Conservation (phyloP, 2,113 vertebrate genomes). For the zebrafish (Danio rerio) region GRCz12tu NC_133199.1:6075501-6076000, state of each 20-base stretch:
- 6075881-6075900: background rate
- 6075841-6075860: constrained; percentile 4
- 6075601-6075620: constrained; percentile 38
- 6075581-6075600: constrained; percentile 23
- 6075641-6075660: constrained; percentile 21
- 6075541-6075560: constrained; percentile 63
- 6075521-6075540: constrained; percentile 60
- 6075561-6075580: constrained; percentile 33
- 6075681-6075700: constrained; percentile 60
- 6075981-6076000: background rate
- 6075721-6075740: constrained; percentile 37
- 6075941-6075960: constrained; percentile 19
- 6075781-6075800: constrained; percentile 10
- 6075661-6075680: constrained; percentile 70
- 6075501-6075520: background rate
- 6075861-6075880: background rate
- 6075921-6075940: constrained; percentile 5
- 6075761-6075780: constrained; percentile 32
- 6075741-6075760: constrained; percentile 15
- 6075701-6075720: constrained; percentile 49
- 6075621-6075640: constrained; percentile 45
- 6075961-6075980: constrained; percentile 24
- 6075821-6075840: background rate
- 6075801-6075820: background rate
- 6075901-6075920: constrained; percentile 14